phyloP scores from a whole-genome alignment of 2,888 invertebrate species.

The Fragum fragum region DNA sequence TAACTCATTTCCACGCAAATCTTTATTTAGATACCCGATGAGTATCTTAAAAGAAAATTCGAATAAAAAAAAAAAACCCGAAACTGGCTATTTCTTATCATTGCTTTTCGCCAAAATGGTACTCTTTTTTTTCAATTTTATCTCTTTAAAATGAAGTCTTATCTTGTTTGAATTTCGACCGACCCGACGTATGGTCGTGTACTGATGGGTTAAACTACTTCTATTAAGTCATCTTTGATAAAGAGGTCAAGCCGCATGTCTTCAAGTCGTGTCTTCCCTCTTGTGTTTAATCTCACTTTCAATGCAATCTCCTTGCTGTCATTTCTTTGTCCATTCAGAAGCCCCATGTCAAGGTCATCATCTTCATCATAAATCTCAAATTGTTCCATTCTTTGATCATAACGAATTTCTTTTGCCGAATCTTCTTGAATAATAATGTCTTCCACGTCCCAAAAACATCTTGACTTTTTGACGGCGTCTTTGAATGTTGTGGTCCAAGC shows the following conservation, averaged over 20 bases:
- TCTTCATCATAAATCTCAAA: not conserved
- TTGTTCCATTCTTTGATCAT: not conserved
- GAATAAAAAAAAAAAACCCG: no score
- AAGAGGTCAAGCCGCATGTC: not conserved
- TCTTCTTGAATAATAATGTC: conserved; percentile 31
- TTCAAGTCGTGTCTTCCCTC: not conserved
- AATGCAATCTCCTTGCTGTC: not conserved
- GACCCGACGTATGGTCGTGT: no score
- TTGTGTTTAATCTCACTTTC: not conserved
- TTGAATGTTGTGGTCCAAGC: conserved; percentile 46
- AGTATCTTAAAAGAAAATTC: no score
- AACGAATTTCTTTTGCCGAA: not conserved
- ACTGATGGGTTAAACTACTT: not conserved
- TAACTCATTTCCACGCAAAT: no score
- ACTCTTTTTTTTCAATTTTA: no score
- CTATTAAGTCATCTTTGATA: not conserved
- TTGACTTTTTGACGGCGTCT: conserved; percentile 27
- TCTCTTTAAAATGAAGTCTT: no score
- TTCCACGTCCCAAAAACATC: conserved; percentile 40
- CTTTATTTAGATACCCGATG: no score
- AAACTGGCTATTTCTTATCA: no score
- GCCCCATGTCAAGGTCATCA: not conserved
- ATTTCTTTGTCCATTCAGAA: not conserved
- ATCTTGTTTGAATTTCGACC: no score
- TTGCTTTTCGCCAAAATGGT: no score